A percentile compares a stretch with the other conserved stretches of the same genome.
Conservation (phyloP, 1,140 invertebrate species). For the Drosophila biarmipes region DNA sequence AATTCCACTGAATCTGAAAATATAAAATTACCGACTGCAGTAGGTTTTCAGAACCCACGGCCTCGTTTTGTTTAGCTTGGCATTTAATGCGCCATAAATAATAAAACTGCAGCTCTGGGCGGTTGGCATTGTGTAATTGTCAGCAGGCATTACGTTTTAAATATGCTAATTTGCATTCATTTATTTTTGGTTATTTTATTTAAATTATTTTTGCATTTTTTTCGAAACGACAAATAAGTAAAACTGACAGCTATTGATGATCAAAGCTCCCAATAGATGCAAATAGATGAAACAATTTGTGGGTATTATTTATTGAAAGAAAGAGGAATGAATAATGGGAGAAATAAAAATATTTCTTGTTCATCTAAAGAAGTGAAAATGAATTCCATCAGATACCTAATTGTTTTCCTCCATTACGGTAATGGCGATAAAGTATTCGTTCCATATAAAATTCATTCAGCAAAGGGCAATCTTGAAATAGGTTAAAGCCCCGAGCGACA, state of each 20-base stretch:
- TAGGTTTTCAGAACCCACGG: not conserved
- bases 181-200: slow-evolving; percentile 50
- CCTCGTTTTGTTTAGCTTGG: slow-evolving; percentile 51
- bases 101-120: slow-evolving; percentile 52
- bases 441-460: slow-evolving; percentile 5
- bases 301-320: not conserved
- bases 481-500: slow-evolving; percentile 7
- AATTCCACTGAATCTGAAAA: slow-evolving; percentile 25
- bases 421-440: not conserved
- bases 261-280: not conserved
- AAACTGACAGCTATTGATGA: slow-evolving; percentile 2
- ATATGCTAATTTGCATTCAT: slow-evolving; percentile 77
- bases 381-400: not conserved
- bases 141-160: slow-evolving; percentile 73
- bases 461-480: slow-evolving; percentile 12
- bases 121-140: slow-evolving; percentile 58
- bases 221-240: slow-evolving; percentile 1
- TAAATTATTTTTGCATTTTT: slow-evolving; percentile 29
- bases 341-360: no score
- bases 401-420: slow-evolving; percentile 20
- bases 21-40: slow-evolving; percentile 9
- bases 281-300: not conserved
- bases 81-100: slow-evolving; percentile 73
- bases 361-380: not conserved
- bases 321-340: no score